Percentiles rank a stretch among this genome's conserved stretches.
Conservation (phyloP, 1,140 invertebrate species). For the Drosophila gunungcola region DNA sequence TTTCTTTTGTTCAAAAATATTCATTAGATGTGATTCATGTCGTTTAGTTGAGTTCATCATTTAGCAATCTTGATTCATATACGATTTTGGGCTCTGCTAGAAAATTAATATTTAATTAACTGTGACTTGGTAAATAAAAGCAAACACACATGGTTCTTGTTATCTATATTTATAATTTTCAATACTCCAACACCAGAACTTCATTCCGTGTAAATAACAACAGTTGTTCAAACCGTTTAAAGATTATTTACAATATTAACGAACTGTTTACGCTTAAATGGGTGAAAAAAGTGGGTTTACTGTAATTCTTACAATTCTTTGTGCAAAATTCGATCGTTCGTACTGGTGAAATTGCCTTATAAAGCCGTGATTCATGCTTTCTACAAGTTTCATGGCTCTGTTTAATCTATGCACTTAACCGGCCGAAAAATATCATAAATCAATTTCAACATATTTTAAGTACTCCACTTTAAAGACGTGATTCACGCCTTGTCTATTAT, state of each 20-base stretch:
- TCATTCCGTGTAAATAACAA: constrained; percentile 1
- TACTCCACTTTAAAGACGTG: constrained; percentile 15
- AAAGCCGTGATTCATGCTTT: background rate
- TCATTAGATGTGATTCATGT: constrained; percentile 6
- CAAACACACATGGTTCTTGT: background rate
- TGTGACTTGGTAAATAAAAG: constrained; percentile 6
- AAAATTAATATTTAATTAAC: constrained; percentile 4
- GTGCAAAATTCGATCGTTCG: background rate
- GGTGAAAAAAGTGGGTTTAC: background rate
- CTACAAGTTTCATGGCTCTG: background rate
- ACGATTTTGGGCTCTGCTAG: background rate
- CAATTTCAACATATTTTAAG: constrained; percentile 15
- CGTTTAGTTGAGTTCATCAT: background rate
- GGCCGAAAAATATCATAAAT: constrained; percentile 21
- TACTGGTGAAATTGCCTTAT: background rate
- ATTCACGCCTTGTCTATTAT: constrained; percentile 27
- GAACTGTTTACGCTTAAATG: constrained; percentile 4
- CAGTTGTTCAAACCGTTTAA: constrained; percentile 7
- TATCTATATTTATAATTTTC: constrained; percentile 3
- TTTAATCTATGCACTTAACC: background rate
- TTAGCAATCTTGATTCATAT: background rate
- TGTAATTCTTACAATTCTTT: background rate
- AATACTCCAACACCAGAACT: background rate
- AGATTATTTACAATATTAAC: constrained; percentile 14
- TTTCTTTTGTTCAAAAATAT: background rate